Percentiles rank a stretch among this genome's conserved stretches.
Conservation (phyloP, 2,113 vertebrate genomes). For the Periophthalmus modestus region DNA sequence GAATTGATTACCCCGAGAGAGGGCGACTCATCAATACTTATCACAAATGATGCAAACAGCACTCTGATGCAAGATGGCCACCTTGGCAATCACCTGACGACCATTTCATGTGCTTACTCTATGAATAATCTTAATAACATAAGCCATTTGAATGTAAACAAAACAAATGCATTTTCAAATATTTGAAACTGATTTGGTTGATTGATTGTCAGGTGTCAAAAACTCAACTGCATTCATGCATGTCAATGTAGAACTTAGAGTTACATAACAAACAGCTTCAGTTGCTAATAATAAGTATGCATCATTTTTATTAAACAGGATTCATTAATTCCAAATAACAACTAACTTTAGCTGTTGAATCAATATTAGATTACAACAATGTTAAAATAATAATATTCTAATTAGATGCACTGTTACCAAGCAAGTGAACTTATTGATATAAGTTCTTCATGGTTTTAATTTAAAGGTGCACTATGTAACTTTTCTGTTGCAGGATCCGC, state of each 20-base stretch:
- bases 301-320: background rate
- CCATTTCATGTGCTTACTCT: background rate
- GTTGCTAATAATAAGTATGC: background rate
- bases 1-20: conserved; percentile 66
- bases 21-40: conserved; percentile 65
- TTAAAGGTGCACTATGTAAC: too few species aligned
- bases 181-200: background rate
- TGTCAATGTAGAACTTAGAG: background rate
- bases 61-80: conserved; percentile 36
- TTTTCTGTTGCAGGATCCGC: too few species aligned
- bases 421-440: too few species aligned
- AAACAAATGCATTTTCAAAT: background rate
- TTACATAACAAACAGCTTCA: background rate
- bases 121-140: background rate
- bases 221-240: background rate
- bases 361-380: background rate
- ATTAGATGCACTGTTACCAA: too few species aligned
- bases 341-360: too few species aligned
- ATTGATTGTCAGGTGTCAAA: background rate
- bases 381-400: too few species aligned
- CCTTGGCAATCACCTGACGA: background rate
- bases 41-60: conserved; percentile 60
- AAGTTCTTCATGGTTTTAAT: too few species aligned
- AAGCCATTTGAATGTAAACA: background rate
- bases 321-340: background rate